A percentile compares a stretch with the other conserved stretches of the same genome.
Conservation (phyloP, 2,113 vertebrate species). For the Actinemys pallida region DNA sequence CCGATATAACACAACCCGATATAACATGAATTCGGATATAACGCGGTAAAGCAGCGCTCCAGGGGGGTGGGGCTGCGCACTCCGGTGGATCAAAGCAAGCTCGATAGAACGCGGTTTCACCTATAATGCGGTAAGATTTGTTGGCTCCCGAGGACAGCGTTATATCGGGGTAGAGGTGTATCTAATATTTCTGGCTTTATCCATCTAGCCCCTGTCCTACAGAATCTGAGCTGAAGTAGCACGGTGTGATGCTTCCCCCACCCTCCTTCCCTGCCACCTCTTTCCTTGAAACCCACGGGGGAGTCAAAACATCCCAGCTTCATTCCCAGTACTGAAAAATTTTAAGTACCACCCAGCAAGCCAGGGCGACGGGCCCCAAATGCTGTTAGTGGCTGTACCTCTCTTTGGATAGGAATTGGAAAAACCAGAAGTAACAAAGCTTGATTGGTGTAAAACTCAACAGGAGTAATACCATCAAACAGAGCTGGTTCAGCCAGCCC, state of each 20-base stretch:
- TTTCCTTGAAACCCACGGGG: background rate
- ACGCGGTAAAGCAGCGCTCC: no score
- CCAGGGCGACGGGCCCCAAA: background rate
- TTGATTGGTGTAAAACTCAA: constrained; percentile 16
- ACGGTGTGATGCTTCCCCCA: background rate
- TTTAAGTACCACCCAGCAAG: background rate
- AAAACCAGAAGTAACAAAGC: background rate
- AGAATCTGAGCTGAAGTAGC: background rate
- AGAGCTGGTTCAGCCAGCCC: background rate
- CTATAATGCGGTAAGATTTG: no score
- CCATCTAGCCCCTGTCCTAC: background rate
- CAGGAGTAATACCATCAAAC: background rate
- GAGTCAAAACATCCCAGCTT: background rate
- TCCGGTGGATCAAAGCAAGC: no score
- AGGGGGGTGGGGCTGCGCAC: no score
- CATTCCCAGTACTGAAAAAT: background rate
- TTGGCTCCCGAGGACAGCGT: no score
- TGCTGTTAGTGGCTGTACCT: background rate
- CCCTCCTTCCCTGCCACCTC: background rate
- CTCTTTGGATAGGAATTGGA: background rate
- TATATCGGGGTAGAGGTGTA: no score
- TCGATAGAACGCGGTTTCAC: no score
- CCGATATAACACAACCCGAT: no score
- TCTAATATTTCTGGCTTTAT: background rate
- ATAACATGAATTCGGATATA: no score